phyloP scores from a whole-genome alignment of 1,140 invertebrate species.

The Tenebrio molitor region DNA sequence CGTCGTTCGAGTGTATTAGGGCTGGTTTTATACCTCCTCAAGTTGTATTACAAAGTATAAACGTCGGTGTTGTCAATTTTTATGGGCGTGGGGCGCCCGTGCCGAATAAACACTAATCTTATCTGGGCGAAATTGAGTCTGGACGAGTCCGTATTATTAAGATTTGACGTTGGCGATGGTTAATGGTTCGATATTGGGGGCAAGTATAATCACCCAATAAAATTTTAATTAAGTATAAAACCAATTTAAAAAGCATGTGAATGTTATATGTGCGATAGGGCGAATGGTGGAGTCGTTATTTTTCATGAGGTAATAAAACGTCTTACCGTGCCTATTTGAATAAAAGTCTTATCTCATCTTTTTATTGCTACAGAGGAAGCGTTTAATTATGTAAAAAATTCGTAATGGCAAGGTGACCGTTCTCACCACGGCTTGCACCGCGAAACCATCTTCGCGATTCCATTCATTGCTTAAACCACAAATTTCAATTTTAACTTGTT shows the following conservation, averaged over 20 bases:
- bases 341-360: constrained; percentile 40
- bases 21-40: constrained; percentile 6
- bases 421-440: no score
- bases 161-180: constrained; percentile 19
- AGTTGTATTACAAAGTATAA: constrained; percentile 38
- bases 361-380: constrained; percentile 40
- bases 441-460: no score
- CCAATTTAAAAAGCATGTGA: constrained; percentile 40
- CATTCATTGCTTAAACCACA: no score
- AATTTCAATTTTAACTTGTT: no score
- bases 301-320: constrained; percentile 39
- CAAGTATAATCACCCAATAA: constrained; percentile 38
- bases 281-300: constrained; percentile 38
- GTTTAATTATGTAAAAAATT: constrained; percentile 40
- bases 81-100: constrained; percentile 24
- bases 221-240: constrained; percentile 41
- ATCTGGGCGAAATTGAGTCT: constrained; percentile 23
- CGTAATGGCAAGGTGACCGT: constrained; percentile 39
- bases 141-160: constrained; percentile 15
- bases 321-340: constrained; percentile 38
- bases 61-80: constrained; percentile 27
- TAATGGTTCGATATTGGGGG: constrained; percentile 39
- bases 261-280: constrained; percentile 37
- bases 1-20: constrained; percentile 1
- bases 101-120: constrained; percentile 19